phyloP scores from a whole-genome alignment of 2,797 vertebrate species.

The Saxicola maurus region DNA sequence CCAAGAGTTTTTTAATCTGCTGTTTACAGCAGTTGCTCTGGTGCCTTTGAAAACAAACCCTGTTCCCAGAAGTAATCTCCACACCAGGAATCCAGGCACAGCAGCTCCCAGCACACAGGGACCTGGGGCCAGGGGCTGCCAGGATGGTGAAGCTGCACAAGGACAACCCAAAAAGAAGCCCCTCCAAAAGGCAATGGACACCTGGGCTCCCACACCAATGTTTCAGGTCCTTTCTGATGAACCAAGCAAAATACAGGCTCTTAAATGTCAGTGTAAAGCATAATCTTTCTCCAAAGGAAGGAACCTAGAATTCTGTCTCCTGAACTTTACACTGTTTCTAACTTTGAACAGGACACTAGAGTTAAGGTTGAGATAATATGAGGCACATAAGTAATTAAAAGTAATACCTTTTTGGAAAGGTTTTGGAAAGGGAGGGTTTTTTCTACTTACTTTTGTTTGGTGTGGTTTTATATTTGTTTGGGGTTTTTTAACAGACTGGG shows the following conservation, averaged over 20 bases:
- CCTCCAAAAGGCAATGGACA: background rate
- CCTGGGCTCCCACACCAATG: fast-evolving
- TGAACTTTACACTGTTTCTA: background rate
- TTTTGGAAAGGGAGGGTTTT: background rate
- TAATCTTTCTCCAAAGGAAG: background rate
- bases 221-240: background rate
- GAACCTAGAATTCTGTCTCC: background rate
- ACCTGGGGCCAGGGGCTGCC: fast-evolving
- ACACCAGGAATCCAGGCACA: background rate
- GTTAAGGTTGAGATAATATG: background rate
- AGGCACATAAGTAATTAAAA: background rate
- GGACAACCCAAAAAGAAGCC: background rate
- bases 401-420: background rate
- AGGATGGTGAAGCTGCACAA: fast-evolving
- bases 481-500: background rate
- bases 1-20: background rate
- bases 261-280: fast-evolving
- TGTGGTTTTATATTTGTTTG: constrained; percentile 7
- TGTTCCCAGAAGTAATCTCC: background rate
- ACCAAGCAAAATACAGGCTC: background rate
- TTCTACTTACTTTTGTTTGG: background rate
- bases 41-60: constrained; percentile 20
- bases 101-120: background rate
- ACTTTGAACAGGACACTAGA: background rate
- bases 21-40: constrained; percentile 26